A percentile compares a stretch with the other conserved stretches of the same genome.
Evolutionary conservation across 2,113 vertebrate species (phyloP).

Genomic region (Mormoops blainvillei): DNA sequence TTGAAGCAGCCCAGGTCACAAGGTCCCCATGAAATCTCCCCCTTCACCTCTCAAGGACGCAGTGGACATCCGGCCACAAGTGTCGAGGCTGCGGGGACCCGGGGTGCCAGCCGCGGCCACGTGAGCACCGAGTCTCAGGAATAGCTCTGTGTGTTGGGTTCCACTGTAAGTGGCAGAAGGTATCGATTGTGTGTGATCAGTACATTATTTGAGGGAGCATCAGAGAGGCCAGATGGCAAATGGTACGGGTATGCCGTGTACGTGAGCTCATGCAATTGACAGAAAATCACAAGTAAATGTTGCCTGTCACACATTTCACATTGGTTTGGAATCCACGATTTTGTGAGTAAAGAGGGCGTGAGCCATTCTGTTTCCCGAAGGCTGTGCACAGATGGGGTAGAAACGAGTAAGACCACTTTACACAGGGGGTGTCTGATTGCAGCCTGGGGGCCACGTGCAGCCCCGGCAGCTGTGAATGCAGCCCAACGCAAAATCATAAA

Average conservation of each 20-base stretch:
- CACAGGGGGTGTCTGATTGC: no score
- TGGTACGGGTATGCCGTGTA: no score
- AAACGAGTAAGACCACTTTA: neutral
- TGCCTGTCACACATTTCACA: neutral
- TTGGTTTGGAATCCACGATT: neutral
- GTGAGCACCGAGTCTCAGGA: neutral
- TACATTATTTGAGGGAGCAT: neutral
- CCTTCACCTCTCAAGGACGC: slow-evolving; percentile 36
- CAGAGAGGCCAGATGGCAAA: neutral
- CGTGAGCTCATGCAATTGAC: neutral
- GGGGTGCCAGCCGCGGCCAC: neutral
- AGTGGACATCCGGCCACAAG: neutral
- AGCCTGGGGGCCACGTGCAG: no score
- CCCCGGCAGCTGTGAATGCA: no score
- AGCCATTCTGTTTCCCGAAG: neutral
- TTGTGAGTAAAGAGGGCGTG: no score
- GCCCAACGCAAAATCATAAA: no score
- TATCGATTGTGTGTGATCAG: neutral
- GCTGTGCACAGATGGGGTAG: neutral
- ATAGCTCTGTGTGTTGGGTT: no score
- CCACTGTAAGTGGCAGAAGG: neutral
- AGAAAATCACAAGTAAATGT: neutral
- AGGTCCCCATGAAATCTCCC: slow-evolving; percentile 87
- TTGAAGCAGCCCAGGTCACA: slow-evolving; percentile 84
- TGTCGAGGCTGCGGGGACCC: neutral